Evolutionary conservation across 2,797 vertebrate species (phyloP), one percentile per base, ranked within the genome.

Genomic region (Aplochiton taeniatus): DNA sequence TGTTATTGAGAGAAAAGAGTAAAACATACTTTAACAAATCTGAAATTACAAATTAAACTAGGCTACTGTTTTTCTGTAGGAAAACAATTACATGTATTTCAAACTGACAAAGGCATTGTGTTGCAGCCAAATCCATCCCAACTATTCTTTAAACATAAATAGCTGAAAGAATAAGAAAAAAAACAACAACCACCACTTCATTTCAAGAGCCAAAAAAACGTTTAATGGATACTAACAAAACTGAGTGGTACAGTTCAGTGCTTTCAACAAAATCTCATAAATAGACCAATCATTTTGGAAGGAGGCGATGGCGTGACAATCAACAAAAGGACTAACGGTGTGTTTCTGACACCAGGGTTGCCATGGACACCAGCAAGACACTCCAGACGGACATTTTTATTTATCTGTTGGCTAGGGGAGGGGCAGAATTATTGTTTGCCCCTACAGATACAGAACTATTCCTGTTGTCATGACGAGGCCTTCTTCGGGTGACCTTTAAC

Each of bases 151-250:
- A n/a, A n/a, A n/a, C n/a, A n/a, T n/a, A n/a, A n/a, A n/a, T n/a
- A n/a, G n/a, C n/a, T n/a, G n/a, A n/a, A n/a, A n/a, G n/a, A n/a
- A n/a, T n/a, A n/a, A n/a, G 6, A 31, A 31, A 31, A 3, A 31
- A 31, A 31, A 31, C 6, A 3, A 31, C 31, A 31, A 31, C 31
- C 2, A 31, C 31, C 2, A 31, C 6, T 31, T 31, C 31, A 46
- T 68, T 75, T 83, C 70, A 76, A 61, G 81, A 88, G 82, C 70
- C 68, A 73, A 80, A 74, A 87, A 82, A 86, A 75, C 17, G 19
- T 94, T 95, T 93, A 94, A 87, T 95, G 89, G 81, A 77, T 87
- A 89, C 87, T 93, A 93, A 91, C 69, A 81, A 83, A 87, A 84
- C 75, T 73, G 76, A 78, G 67, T 76, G 79, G 69, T 77, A 85